Evolutionary conservation across 1,140 invertebrate species (phyloP).

Genomic region (Aphaenogaster rudis): DNA sequence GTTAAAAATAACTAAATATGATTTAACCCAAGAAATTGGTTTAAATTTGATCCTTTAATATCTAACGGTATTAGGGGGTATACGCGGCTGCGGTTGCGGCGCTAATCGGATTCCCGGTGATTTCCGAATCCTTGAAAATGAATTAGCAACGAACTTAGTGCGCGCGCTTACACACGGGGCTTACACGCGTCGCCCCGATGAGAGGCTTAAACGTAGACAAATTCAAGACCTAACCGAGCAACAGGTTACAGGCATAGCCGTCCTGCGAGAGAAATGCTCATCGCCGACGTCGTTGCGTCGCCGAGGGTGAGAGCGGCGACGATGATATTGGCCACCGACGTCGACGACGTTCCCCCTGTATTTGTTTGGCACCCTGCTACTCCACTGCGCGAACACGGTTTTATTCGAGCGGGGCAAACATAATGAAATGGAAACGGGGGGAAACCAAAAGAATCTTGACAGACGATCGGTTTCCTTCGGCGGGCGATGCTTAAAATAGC

Average conservation of each 20-base stretch:
- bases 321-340: not conserved
- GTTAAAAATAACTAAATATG: too few relatives aligned
- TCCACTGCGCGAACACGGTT: not conserved
- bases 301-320: constrained; percentile 10
- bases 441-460: constrained; percentile 18
- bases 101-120: constrained; percentile 72
- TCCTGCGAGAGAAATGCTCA: constrained; percentile 49
- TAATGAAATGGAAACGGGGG: constrained; percentile 25
- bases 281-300: constrained; percentile 22
- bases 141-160: constrained; percentile 72
- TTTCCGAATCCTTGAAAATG: constrained; percentile 71
- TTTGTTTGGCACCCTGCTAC: not conserved
- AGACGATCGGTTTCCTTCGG: constrained; percentile 36
- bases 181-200: constrained; percentile 19
- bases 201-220: constrained; percentile 74
- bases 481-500: constrained; percentile 35
- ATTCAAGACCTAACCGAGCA: constrained; percentile 76
- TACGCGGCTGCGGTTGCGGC: not conserved
- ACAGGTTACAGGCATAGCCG: constrained; percentile 75
- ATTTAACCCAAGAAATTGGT: too few relatives aligned
- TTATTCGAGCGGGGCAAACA: constrained; percentile 20
- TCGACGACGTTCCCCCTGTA: not conserved
- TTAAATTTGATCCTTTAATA: too few relatives aligned
- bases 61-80: too few relatives aligned
- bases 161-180: not conserved